These are phyloP conservation scores for Solenopsis fugax DNA, from an alignment of 1,140 invertebrate genomes.

Conservation along the genomic window DNA sequence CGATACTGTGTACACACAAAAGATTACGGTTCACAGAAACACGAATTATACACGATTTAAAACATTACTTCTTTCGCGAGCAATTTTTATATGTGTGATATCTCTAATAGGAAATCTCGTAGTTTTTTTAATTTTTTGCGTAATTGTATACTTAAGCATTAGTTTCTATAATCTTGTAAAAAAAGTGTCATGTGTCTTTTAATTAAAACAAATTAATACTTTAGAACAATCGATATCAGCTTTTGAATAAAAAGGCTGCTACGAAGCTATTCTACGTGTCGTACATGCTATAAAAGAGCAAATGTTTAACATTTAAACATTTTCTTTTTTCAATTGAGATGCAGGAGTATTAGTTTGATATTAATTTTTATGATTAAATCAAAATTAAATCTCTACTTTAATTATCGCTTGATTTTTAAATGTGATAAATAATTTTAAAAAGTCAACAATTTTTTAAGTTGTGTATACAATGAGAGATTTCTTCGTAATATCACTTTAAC, in stretches of 20 bases:
- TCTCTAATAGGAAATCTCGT: neutral
- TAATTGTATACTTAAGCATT: neutral
- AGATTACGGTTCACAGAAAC: neutral
- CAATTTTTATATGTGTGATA: neutral
- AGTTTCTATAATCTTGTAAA: neutral
- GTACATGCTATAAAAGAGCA: constrained; percentile 16
- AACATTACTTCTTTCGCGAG: neutral
- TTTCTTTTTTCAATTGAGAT: constrained; percentile 1
- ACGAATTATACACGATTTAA: neutral
- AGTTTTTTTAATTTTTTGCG: neutral
- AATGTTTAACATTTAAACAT: constrained; percentile 15
- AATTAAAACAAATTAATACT: constrained; percentile 14
- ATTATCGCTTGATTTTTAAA: no score
- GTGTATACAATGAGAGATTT: neutral
- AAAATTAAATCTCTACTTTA: neutral
- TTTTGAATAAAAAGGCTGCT: no score
- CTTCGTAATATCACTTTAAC: neutral
- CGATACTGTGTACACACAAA: neutral
- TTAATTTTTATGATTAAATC: neutral
- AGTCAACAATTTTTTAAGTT: neutral
- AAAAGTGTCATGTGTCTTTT: no score
- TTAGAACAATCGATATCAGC: neutral
- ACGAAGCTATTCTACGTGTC: neutral
- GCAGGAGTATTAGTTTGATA: neutral
- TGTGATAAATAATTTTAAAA: no score